These are phyloP conservation scores for Calidris pugnax DNA, from an alignment of 2,113 vertebrate genomes.

Conservation along the genomic window DNA sequence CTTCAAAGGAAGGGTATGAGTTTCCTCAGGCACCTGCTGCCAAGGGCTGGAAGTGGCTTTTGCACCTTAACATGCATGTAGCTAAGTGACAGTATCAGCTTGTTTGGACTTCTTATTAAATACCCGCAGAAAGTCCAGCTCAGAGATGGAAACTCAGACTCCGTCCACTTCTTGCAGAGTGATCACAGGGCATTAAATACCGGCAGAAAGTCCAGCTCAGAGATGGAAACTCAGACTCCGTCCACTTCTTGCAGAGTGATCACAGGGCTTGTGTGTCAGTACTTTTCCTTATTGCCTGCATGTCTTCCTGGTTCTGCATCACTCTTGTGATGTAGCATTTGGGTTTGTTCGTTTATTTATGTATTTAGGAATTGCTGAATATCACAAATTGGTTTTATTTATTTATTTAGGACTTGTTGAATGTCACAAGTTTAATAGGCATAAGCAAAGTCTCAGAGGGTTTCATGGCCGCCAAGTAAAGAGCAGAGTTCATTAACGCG, in stretches of 20 bases:
- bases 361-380: not conserved
- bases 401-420: not conserved
- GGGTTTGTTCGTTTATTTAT: not conserved
- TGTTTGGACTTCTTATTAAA: not conserved
- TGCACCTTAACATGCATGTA: rapidly evolving
- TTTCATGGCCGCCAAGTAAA: not conserved
- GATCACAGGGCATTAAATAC: not conserved
- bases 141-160: no score
- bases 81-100: not conserved
- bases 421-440: not conserved
- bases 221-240: no score
- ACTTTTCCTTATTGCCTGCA: rapidly evolving
- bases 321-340: not conserved
- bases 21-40: not conserved
- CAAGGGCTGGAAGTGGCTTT: not conserved
- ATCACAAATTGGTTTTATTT: not conserved
- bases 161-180: no score
- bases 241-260: not conserved
- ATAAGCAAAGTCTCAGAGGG: not conserved
- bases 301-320: not conserved
- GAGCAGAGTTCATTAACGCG: not conserved
- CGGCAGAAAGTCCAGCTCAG: not conserved
- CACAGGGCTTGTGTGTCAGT: rapidly evolving
- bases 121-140: not conserved
- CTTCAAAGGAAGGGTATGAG: not conserved